phyloP scores from a whole-genome alignment of 2,888 invertebrate species.

The Dione juno region DNA sequence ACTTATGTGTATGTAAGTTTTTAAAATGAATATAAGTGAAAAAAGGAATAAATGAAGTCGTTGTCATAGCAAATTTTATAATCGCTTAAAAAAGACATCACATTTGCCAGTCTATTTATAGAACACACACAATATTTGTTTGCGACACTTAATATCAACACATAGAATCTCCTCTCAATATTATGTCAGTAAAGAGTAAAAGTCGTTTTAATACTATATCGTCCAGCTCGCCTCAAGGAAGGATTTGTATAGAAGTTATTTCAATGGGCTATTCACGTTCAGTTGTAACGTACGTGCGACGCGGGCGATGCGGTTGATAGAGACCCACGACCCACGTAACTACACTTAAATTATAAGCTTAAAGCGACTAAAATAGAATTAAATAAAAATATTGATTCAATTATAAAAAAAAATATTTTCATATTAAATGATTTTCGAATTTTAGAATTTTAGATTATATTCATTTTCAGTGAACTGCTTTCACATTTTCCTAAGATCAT shows the following conservation, averaged over 20 bases:
- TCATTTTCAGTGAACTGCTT: no score
- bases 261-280: conserved; percentile 68
- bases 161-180: conserved; percentile 18
- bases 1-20: no score
- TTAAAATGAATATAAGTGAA: no score
- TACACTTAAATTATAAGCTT: neutral
- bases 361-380: conserved; percentile 7
- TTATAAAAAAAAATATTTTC: neutral
- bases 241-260: conserved; percentile 54
- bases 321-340: neutral
- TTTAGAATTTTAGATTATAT: no score
- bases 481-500: no score
- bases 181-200: conserved; percentile 15
- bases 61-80: no score
- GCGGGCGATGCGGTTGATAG: conserved; percentile 42
- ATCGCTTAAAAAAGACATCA: neutral
- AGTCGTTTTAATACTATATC: conserved; percentile 26
- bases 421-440: neutral
- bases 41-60: no score
- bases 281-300: conserved; percentile 53
- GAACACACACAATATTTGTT: neutral
- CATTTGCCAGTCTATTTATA: conserved; percentile 7
- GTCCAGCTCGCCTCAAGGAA: conserved; percentile 49
- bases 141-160: conserved; percentile 2
- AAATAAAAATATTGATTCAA: neutral